phyloP scores from a whole-genome alignment of 2,888 invertebrate genomes.

The Crepidodera aurea region DNA sequence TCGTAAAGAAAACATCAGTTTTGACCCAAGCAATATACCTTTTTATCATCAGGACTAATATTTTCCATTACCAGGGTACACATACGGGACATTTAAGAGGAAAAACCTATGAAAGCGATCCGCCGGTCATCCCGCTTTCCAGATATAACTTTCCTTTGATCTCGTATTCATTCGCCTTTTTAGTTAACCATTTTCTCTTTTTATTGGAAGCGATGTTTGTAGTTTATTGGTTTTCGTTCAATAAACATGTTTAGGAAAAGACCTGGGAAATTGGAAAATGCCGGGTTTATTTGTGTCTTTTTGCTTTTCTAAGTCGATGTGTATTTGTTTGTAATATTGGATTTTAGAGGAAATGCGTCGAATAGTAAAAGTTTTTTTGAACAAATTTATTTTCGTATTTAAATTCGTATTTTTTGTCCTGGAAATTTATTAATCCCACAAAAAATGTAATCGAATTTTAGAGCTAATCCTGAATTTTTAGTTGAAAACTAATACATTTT shows the following conservation, averaged over 20 bases:
- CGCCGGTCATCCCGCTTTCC: conserved; percentile 37
- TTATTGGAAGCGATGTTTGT: conserved; percentile 25
- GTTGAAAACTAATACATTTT: too few relatives aligned
- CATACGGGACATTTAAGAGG: conserved; percentile 2
- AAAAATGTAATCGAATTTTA: too few relatives aligned
- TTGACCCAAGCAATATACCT: conserved; percentile 5
- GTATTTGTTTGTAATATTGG: conserved; percentile 13
- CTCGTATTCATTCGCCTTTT: conserved; percentile 41
- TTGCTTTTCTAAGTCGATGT: background rate
- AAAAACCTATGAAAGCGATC: conserved; percentile 43
- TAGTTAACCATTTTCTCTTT: conserved; percentile 27
- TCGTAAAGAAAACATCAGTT: background rate
- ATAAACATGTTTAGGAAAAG: conserved; percentile 31
- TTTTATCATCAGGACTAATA: conserved; percentile 1
- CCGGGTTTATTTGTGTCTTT: conserved; percentile 15
- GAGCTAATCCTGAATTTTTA: too few relatives aligned
- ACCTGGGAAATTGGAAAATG: conserved; percentile 25
- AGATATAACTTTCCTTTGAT: conserved; percentile 43
- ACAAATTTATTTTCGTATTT: too few relatives aligned
- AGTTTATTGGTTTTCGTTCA: conserved; percentile 31
- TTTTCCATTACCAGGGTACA: conserved; percentile 8
- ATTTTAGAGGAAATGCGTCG: conserved; percentile 1
- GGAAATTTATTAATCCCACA: too few relatives aligned
- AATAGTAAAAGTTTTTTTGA: background rate
- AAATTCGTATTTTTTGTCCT: too few relatives aligned